phyloP scores from a whole-genome alignment of 1,140 invertebrate genomes.

The Lasaia peninsularis region DNA sequence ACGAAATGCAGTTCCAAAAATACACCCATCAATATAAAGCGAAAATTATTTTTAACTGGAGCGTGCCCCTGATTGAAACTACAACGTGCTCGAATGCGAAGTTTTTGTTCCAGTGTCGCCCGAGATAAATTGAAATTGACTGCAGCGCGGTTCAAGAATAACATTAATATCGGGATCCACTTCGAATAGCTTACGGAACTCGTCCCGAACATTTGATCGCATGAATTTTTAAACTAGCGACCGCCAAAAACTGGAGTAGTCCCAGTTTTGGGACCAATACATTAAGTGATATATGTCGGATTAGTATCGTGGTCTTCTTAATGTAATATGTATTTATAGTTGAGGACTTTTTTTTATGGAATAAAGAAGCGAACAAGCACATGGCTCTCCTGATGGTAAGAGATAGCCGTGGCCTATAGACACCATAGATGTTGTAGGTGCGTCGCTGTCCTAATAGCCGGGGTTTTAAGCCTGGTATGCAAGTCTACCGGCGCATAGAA shows the following conservation, averaged over 20 bases:
- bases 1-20: too few relatives aligned
- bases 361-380: too few relatives aligned
- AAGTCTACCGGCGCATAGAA: too few relatives aligned
- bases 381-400: too few relatives aligned
- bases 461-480: too few relatives aligned
- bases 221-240: slow-evolving; percentile 54
- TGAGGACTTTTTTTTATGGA: too few relatives aligned
- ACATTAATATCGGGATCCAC: slow-evolving; percentile 35
- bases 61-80: slow-evolving; percentile 8
- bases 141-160: slow-evolving; percentile 37
- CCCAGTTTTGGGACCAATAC: slow-evolving; percentile 52
- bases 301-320: slow-evolving; percentile 21
- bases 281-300: slow-evolving; percentile 40
- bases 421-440: too few relatives aligned
- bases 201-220: slow-evolving; percentile 41
- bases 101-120: slow-evolving; percentile 21
- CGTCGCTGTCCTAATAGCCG: too few relatives aligned
- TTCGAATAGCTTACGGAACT: slow-evolving; percentile 25
- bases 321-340: neutral
- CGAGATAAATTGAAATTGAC: slow-evolving; percentile 44
- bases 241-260: slow-evolving; percentile 43
- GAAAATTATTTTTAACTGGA: neutral
- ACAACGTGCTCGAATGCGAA: slow-evolving; percentile 18
- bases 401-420: too few relatives aligned
- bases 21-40: neutral